phyloP scores from a whole-genome alignment of 1,140 invertebrate genomes.

The Drosophila varians region DNA sequence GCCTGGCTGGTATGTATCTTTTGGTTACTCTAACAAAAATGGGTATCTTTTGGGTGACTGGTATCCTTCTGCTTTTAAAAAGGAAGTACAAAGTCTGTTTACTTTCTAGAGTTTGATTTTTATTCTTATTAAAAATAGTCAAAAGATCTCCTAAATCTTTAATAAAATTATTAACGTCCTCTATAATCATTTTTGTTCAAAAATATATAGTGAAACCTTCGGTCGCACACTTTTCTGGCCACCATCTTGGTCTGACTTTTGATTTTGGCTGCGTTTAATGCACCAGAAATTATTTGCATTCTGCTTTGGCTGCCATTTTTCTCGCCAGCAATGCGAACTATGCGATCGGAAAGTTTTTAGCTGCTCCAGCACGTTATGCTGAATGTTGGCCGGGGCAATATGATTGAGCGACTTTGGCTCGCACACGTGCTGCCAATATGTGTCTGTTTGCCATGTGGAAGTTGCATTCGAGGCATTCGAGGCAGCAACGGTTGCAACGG shows the following conservation, averaged over 20 bases:
- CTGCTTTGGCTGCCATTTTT: conserved; percentile 48
- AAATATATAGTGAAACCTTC: not conserved
- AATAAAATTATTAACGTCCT: no score
- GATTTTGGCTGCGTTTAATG: conserved; percentile 37
- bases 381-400: conserved; percentile 51
- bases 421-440: conserved; percentile 56
- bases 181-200: no score
- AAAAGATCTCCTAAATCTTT: no score
- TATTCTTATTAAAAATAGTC: no score
- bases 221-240: not conserved
- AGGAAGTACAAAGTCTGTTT: no score
- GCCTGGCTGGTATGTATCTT: not conserved
- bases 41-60: not conserved
- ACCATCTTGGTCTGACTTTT: conserved; percentile 2
- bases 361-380: conserved; percentile 16
- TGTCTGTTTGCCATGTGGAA: conserved; percentile 60
- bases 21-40: not conserved
- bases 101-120: no score
- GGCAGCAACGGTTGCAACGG: conserved; percentile 11
- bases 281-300: conserved; percentile 63
- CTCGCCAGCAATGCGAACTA: conserved; percentile 19
- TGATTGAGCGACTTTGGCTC: conserved; percentile 64
- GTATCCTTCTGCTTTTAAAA: no score
- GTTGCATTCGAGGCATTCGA: conserved; percentile 53
- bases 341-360: conserved; percentile 18